Evolutionary conservation across 2,888 invertebrate genomes (phyloP), one percentile per base, ranked within the genome.

Genomic region (Drosophila barbarae): DNA sequence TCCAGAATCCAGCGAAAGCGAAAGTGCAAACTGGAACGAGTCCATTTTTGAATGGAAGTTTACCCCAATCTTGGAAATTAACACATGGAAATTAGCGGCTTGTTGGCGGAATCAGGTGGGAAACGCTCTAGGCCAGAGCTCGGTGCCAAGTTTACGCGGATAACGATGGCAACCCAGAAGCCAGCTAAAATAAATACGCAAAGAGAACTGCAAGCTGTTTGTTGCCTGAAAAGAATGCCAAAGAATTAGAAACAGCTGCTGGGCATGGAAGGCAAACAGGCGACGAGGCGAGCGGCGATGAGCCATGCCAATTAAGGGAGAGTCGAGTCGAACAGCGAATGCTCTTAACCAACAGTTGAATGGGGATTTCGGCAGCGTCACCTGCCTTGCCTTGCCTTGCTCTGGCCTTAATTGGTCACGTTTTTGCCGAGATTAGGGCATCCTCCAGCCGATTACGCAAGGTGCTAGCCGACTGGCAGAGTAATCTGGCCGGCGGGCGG

Each of bases 1-100:
- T 18, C 18, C 18, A 18, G 18, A 18, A 18, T 18, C 10, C 30
- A 38, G 10, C 8, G n/a, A 52, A 32, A 47, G 18, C 12, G 23
- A 44, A 36, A 55, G 35, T 30, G 13, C 13, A 35, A 42, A 15
- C 34, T 15, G 12, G 28, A 30, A 35, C 13, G 1, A 28, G 26
- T 42, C 21, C 9, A 18, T 9, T 21, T 21, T 18, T 8, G 15
- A 15, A 55, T 42, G 53, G 53, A 39, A 39, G 46, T 41, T 35
- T 34, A 38, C 34, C 26, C 32, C 13, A 56, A 56, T 30, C 34
- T 12, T 42, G 13, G 23, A 55, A 77, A 79, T 79, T 79, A 79
- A 53, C 77, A 76, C 63, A 30, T 60, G 41, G 13, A 70, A 78
- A 78, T 78, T 83, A 83, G 74, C 83, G 52, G 63, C 75, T 77